Conservation (phyloP, 2,113 vertebrate species). For the Clarias macrocephalus region DNA sequence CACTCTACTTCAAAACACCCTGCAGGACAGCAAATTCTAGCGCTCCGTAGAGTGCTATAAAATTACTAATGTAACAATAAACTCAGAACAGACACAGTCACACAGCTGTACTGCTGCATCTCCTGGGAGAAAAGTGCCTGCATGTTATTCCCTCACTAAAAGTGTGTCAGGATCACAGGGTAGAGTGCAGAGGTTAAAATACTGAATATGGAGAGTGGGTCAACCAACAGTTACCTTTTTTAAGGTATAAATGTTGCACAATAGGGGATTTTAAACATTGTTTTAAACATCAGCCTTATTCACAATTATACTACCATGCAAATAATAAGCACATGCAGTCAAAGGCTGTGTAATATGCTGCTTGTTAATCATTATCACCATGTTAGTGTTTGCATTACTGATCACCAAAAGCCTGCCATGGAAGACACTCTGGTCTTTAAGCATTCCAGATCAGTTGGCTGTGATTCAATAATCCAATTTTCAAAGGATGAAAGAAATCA, state of each 20-base stretch:
- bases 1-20: neutral
- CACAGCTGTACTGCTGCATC: neutral
- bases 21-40: constrained; percentile 3
- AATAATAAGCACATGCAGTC: neutral
- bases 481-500: neutral
- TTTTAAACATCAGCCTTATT: neutral
- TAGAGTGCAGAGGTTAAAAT: neutral
- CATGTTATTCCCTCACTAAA: neutral
- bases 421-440: neutral
- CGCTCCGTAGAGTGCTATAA: neutral
- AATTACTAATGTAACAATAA: constrained; percentile 10
- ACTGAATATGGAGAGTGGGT: neutral
- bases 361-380: neutral
- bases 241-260: neutral
- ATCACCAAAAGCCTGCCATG: neutral
- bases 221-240: neutral
- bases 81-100: constrained; percentile 22
- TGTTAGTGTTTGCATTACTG: neutral
- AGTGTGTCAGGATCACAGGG: neutral
- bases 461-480: neutral
- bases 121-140: neutral
- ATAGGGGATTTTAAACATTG: neutral
- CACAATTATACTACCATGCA: neutral
- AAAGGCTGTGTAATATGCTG: neutral
- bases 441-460: neutral